Conservation (phyloP, 2,797 vertebrate species). For the Taenioides sp. region DNA sequence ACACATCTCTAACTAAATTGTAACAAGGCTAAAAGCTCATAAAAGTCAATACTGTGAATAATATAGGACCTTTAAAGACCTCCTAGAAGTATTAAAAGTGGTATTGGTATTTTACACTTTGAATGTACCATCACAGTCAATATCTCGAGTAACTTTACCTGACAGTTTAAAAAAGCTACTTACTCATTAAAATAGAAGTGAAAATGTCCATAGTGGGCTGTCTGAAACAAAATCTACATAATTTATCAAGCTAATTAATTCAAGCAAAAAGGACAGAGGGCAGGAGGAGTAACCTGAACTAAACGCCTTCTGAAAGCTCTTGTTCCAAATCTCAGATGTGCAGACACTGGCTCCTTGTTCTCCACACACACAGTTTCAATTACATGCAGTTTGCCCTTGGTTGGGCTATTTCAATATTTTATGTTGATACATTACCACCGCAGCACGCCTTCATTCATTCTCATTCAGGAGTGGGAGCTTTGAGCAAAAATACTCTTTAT, state of each 20-base stretch:
- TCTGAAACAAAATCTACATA: constrained; percentile 71
- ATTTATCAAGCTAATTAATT: constrained; percentile 79
- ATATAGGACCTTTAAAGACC: no score
- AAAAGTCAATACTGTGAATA: no score
- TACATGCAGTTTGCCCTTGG: constrained; percentile 79
- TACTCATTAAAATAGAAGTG: neutral
- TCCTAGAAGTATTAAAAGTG: no score
- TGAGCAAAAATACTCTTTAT: constrained; percentile 70
- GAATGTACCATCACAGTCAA: no score
- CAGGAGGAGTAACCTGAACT: constrained; percentile 76
- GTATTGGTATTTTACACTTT: no score
- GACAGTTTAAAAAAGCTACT: no score
- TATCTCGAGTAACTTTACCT: no score
- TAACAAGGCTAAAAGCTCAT: no score
- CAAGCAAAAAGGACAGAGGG: constrained; percentile 27
- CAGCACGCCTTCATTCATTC: constrained; percentile 72
- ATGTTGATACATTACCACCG: constrained; percentile 77
- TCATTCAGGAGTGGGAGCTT: constrained; percentile 69
- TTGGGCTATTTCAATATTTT: constrained; percentile 81
- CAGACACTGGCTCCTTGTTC: constrained; percentile 74
- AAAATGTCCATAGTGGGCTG: neutral
- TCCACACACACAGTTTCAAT: constrained; percentile 75
- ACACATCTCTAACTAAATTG: no score
- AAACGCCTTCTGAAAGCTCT: constrained; percentile 81
- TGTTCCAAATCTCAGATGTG: constrained; percentile 74